Conservation (phyloP, 2,888 invertebrate genomes). For the Himalopsyche anomala region DNA sequence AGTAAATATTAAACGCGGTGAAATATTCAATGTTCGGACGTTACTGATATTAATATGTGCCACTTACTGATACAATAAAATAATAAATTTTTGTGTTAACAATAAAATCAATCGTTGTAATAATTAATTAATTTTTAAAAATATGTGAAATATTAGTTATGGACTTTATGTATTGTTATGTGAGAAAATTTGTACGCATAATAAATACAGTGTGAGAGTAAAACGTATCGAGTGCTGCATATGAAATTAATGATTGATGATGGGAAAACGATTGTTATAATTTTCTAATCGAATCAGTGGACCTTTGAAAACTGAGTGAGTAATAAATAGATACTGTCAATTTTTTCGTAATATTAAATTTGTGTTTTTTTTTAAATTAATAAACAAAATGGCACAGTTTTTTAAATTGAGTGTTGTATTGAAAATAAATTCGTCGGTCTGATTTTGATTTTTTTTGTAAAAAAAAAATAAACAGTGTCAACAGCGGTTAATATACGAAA, state of each 20-base stretch:
- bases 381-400: not conserved
- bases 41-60: not conserved
- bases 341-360: not conserved
- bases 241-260: not conserved
- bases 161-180: slow-evolving; percentile 12
- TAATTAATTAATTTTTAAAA: not conserved
- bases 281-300: not conserved
- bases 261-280: slow-evolving; percentile 45
- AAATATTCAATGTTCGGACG: not conserved
- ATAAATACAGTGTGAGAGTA: slow-evolving; percentile 26
- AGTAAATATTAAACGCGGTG: not conserved
- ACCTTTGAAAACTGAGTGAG: not conserved
- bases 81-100: not conserved
- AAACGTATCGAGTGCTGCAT: slow-evolving; percentile 22
- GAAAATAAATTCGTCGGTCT: not conserved
- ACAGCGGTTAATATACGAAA: slow-evolving; percentile 50
- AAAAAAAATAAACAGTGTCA: slow-evolving; percentile 1
- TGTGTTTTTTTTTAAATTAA: not conserved
- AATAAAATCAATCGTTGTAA: not conserved
- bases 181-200: not conserved
- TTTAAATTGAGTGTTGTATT: not conserved
- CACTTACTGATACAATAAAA: not conserved
- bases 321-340: not conserved
- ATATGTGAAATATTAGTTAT: not conserved
- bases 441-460: too few relatives aligned